phyloP scores from a whole-genome alignment of 1,140 invertebrate species.

The Sitophilus oryzae region DNA sequence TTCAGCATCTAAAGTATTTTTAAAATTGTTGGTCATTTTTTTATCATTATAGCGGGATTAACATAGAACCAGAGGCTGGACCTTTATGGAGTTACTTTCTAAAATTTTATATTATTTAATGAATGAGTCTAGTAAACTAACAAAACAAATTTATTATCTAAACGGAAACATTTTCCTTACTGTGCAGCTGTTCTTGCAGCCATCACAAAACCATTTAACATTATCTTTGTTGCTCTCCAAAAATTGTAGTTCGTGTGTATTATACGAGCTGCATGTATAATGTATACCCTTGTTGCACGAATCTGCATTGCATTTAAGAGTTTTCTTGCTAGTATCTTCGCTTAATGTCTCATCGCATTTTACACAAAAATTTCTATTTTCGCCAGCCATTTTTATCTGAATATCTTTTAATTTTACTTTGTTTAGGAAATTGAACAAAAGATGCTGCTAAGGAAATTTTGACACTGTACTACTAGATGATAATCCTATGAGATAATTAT shows the following conservation, averaged over 20 bases:
- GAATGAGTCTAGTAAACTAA: background rate
- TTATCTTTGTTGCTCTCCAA: slow-evolving; percentile 26
- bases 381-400: slow-evolving; percentile 20
- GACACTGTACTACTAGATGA: too few relatives aligned
- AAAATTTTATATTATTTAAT: background rate
- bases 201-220: slow-evolving; percentile 28
- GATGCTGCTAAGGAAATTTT: too few relatives aligned
- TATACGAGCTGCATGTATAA: slow-evolving; percentile 26
- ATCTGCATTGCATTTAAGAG: slow-evolving; percentile 23
- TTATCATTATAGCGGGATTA: background rate
- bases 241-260: slow-evolving; percentile 23
- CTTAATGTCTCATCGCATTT: slow-evolving; percentile 27
- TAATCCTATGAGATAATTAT: too few relatives aligned
- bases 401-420: background rate
- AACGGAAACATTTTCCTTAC: too few relatives aligned
- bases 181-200: slow-evolving; percentile 6
- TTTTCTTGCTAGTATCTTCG: slow-evolving; percentile 10
- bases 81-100: background rate
- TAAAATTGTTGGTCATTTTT: background rate
- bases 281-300: slow-evolving; percentile 26
- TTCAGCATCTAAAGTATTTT: background rate
- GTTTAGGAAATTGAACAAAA: slow-evolving; percentile 1
- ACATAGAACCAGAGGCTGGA: background rate
- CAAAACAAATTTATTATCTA: too few relatives aligned
- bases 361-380: slow-evolving; percentile 29